Conservation (phyloP, 2,888 invertebrate genomes). For the Limnephilus auricula region DNA sequence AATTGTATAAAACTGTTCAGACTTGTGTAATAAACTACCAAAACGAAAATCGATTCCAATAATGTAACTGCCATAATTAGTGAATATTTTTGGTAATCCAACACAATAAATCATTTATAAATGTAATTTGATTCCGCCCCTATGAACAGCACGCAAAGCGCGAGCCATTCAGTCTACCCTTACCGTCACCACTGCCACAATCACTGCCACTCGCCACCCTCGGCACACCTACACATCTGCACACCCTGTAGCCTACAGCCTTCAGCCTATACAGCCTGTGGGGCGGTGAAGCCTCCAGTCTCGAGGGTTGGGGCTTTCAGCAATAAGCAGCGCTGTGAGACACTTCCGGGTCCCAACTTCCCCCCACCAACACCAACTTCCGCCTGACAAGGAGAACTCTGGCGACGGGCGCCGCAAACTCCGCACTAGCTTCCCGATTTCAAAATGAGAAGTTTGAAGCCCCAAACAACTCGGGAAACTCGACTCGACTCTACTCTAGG, state of each 20-base stretch:
- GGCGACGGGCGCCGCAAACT: constrained; percentile 25
- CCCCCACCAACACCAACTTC: constrained; percentile 3
- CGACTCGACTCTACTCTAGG: not conserved
- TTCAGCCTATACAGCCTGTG: not conserved
- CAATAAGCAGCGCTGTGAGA: constrained; percentile 21
- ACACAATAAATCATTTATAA: not conserved
- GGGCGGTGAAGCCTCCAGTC: not conserved
- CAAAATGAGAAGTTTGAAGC: constrained; percentile 30
- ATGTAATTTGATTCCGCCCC: not conserved
- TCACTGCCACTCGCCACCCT: not conserved
- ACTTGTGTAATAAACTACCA: too few relatives aligned
- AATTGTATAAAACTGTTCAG: too few relatives aligned
- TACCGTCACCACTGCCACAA: not conserved
- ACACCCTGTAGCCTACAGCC: not conserved
- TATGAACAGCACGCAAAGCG: not conserved
- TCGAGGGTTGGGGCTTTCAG: not conserved
- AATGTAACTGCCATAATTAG: not conserved
- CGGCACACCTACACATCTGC: not conserved
- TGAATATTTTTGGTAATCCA: not conserved
- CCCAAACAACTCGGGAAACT: not conserved
- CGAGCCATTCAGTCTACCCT: not conserved
- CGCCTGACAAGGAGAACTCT: constrained; percentile 23
- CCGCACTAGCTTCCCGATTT: constrained; percentile 21
- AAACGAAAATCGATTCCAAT: not conserved
- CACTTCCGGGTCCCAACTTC: constrained; percentile 10